Evolutionary conservation across 2,797 vertebrate genomes (phyloP), one percentile per base, ranked within the genome.

Genomic region (Remorina albescens): DNA sequence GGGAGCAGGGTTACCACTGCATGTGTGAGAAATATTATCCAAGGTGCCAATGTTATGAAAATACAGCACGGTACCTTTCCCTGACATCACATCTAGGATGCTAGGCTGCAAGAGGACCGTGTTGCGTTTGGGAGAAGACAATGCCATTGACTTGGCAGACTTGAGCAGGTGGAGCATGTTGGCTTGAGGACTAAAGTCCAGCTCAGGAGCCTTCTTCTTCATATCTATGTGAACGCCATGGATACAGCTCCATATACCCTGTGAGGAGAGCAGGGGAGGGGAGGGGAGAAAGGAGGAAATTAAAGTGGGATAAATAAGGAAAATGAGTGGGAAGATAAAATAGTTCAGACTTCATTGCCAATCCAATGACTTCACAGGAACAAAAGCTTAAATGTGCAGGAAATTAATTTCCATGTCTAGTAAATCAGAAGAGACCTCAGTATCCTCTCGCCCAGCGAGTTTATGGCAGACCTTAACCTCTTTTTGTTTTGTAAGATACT

Each of bases 201-300:
- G 95, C 85, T 97, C 96, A 0, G 97, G 97, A 1, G 96, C 87
- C 82, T 98, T 99, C 89, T 97, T 98, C 86, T 98, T 99, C 91
- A 99, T 96, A 62, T 99, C 97, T 57, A 97, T 98, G 58, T 99
- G 97, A 16, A 99, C 96, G 1, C 98, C 98, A 0, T 99, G 98
- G 86, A 99, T 99, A 80, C 98, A 99, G 88, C 98, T 99, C 94
- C 98, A 99, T 84, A 99, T 99, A 36, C 97, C 98, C 98, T 99
- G 92, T 56, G 71, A 54, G 34, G 39, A 51, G 25, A 47, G 56
- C 42, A 58, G 53, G 16, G n/a, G 18, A 9, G 21, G 16, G 53
- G 39, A 44, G 25, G 23, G 37, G 25, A 19, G 25, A 19, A 2
- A 1, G 19, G 34, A 54, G n/a, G 7, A 1, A 19, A 58, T 1